These are phyloP conservation scores for Neoascia interrupta DNA, from an alignment of 2,888 invertebrate genomes.

Conservation along the genomic window DNA sequence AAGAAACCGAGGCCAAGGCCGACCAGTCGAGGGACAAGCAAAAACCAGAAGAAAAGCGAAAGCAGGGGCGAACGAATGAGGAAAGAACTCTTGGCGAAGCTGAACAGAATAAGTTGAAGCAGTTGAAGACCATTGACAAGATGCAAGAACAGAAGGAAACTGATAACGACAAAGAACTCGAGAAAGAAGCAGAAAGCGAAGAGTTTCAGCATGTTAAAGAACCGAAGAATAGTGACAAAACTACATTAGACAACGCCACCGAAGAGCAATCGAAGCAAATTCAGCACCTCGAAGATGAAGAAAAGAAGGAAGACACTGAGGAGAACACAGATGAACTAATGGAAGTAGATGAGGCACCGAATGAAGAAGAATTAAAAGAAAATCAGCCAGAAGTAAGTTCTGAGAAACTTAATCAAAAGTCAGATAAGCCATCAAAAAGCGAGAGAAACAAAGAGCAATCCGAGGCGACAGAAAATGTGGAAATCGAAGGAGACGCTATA, in stretches of 20 bases:
- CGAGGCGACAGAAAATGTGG: constrained; percentile 78
- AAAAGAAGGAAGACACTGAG: constrained; percentile 81
- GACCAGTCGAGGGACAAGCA: constrained; percentile 76
- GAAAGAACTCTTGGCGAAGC: constrained; percentile 83
- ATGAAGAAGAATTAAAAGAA: constrained; percentile 75
- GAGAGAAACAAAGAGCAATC: constrained; percentile 79
- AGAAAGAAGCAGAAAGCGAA: constrained; percentile 82
- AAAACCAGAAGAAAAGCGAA: constrained; percentile 82
- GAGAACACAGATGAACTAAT: constrained; percentile 80
- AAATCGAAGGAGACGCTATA: constrained; percentile 88
- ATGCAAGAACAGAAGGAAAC: constrained; percentile 80
- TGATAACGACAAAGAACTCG: constrained; percentile 77
- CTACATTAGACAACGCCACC: constrained; percentile 88
- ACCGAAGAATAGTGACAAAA: constrained; percentile 86
- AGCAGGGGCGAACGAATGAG: constrained; percentile 88
- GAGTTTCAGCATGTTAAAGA: constrained; percentile 92
- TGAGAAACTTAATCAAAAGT: constrained; percentile 80
- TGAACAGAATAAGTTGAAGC: constrained; percentile 77
- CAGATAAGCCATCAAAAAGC: constrained; percentile 76
- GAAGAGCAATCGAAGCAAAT: constrained; percentile 87
- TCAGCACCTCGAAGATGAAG: constrained; percentile 83
- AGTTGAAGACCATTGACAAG: constrained; percentile 81
- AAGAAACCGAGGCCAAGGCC: constrained; percentile 78
- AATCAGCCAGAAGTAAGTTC: constrained; percentile 77
- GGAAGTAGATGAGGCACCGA: constrained; percentile 80